phyloP scores from a whole-genome alignment of 2,797 vertebrate genomes.

The Sparus aurata region DNA sequence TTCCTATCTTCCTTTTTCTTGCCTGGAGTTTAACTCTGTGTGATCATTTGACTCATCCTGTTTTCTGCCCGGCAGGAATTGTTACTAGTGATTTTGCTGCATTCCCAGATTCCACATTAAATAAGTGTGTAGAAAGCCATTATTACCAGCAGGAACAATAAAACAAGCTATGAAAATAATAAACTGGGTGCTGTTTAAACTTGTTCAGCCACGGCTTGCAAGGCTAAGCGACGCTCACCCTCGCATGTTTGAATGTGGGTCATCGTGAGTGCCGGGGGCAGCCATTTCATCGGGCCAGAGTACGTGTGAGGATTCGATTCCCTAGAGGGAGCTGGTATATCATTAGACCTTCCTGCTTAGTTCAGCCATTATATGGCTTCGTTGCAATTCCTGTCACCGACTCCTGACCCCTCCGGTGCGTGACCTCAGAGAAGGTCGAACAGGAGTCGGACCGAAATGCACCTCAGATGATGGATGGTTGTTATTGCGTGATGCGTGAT shows the following conservation, averaged over 20 bases:
- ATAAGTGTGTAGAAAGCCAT: background rate
- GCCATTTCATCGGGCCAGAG: conserved; percentile 44
- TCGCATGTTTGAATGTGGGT: conserved; percentile 63
- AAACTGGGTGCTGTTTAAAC: conserved; percentile 7
- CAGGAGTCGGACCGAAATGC: conserved; percentile 48
- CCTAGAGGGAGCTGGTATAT: conserved; percentile 56
- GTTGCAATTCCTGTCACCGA: conserved; percentile 51
- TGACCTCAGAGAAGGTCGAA: conserved; percentile 57
- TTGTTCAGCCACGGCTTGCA: conserved; percentile 14
- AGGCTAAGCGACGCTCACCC: conserved; percentile 23
- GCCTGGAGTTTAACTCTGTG: background rate
- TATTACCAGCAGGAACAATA: background rate
- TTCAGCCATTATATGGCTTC: conserved; percentile 56
- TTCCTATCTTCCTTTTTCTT: background rate
- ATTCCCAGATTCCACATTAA: background rate
- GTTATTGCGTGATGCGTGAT: conserved; percentile 25
- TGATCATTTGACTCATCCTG: background rate
- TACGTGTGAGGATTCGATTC: conserved; percentile 58
- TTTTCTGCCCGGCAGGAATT: background rate
- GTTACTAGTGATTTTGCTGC: background rate
- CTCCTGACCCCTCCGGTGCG: conserved; percentile 59
- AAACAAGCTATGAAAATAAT: background rate
- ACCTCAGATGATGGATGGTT: conserved; percentile 60
- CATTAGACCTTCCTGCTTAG: conserved; percentile 71
- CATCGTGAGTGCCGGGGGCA: conserved; percentile 56